A percentile compares a stretch with the other conserved stretches of the same genome.
phyloP scores from a whole-genome alignment of 2,888 invertebrate species.

The Deilephila elpenor region DNA sequence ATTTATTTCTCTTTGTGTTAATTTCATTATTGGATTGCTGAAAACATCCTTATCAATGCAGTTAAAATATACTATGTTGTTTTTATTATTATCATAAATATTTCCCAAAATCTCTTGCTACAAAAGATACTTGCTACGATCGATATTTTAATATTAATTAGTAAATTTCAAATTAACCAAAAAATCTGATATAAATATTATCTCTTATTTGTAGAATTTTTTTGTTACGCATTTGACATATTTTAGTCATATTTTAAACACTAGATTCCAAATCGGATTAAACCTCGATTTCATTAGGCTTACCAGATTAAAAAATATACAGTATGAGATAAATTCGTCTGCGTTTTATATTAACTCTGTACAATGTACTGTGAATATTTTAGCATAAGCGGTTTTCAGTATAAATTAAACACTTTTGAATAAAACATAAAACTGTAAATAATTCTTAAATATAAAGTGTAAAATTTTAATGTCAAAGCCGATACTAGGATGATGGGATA shows the following conservation, averaged over 20 bases:
- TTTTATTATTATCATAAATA: too few species aligned
- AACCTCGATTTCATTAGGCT: background rate
- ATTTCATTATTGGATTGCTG: background rate
- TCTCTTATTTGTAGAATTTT: background rate
- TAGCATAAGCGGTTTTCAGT: background rate
- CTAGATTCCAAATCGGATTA: background rate
- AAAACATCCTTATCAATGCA: background rate
- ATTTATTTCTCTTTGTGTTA: too few species aligned
- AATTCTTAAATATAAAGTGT: background rate
- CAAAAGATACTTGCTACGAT: too few species aligned
- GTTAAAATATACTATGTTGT: too few species aligned
- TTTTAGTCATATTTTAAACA: background rate
- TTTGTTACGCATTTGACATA: background rate
- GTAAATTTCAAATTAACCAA: too few species aligned
- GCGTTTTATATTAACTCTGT: background rate
- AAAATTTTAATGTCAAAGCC: slow-evolving; percentile 50
- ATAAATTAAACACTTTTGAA: background rate
- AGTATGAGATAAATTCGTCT: background rate
- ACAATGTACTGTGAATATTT: background rate
- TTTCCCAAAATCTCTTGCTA: too few species aligned
- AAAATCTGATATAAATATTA: too few species aligned
- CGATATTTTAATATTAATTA: too few species aligned
- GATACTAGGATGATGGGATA: slow-evolving; percentile 53
- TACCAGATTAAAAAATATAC: slow-evolving; percentile 10
- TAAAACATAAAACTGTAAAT: too few species aligned